A percentile compares a stretch with the other conserved stretches of the same genome.
phyloP scores from a whole-genome alignment of 2,888 invertebrate species.

The Steinernema carpocapsae region DNA sequence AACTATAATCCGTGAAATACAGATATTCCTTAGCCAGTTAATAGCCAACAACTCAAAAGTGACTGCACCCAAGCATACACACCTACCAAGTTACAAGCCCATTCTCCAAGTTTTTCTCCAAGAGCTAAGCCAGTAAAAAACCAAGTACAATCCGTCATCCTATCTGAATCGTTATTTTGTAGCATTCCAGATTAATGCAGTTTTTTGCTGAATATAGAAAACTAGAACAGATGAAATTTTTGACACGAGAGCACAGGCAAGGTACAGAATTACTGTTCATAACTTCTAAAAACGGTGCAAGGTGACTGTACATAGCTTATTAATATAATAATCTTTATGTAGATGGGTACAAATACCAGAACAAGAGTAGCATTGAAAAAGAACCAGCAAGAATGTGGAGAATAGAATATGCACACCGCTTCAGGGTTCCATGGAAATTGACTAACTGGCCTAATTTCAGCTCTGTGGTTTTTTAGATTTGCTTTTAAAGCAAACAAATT shows the following conservation, averaged over 20 bases:
- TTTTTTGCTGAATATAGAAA: background rate
- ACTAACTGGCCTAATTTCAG: too few relatives aligned
- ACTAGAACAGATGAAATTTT: slow-evolving; percentile 7
- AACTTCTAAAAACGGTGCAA: too few relatives aligned
- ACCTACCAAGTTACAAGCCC: background rate
- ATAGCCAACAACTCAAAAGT: slow-evolving; percentile 1
- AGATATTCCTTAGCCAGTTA: slow-evolving; percentile 11
- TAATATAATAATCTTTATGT: background rate
- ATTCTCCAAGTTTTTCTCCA: background rate
- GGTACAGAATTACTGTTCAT: too few relatives aligned
- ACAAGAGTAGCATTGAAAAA: background rate
- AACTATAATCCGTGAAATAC: too few relatives aligned
- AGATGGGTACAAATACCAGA: background rate
- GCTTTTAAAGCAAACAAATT: too few relatives aligned
- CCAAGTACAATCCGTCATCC: background rate
- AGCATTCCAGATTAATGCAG: slow-evolving; percentile 7
- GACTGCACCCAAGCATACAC: background rate
- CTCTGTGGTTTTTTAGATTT: too few relatives aligned
- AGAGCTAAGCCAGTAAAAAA: slow-evolving; percentile 16
- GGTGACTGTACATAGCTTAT: too few relatives aligned
- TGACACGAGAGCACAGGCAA: too few relatives aligned
- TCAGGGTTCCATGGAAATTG: too few relatives aligned
- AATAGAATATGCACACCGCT: too few relatives aligned
- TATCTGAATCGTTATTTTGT: slow-evolving; percentile 10
- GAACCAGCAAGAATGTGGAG: too few relatives aligned